phyloP scores from a whole-genome alignment of 2,797 vertebrate species.

The Sebastes diploproa region DNA sequence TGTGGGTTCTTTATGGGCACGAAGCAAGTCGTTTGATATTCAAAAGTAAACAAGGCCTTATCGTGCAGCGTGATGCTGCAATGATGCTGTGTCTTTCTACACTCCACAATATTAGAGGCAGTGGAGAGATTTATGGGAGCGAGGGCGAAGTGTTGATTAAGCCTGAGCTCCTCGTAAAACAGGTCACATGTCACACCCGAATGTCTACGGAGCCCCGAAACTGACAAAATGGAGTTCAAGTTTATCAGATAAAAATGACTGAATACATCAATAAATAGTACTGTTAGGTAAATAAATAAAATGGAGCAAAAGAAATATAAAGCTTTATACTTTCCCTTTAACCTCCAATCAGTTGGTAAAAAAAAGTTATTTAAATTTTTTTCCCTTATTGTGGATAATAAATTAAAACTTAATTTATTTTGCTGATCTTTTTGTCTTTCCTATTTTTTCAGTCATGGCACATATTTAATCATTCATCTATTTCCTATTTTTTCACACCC shows the following conservation, averaged over 20 bases:
- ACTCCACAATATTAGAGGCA: slow-evolving; percentile 41
- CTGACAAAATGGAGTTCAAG: neutral
- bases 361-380: neutral
- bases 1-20: slow-evolving; percentile 68
- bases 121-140: slow-evolving; percentile 46
- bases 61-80: slow-evolving; percentile 19
- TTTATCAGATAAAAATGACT: neutral
- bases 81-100: slow-evolving; percentile 17
- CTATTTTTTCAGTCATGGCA: neutral
- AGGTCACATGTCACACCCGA: neutral
- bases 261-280: neutral
- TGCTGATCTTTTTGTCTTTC: neutral
- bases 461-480: neutral
- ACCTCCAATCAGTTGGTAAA: neutral
- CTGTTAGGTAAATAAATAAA: neutral
- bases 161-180: neutral
- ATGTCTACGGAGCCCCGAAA: neutral
- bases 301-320: neutral
- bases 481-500: neutral
- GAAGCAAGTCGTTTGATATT: slow-evolving; percentile 66
- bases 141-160: neutral
- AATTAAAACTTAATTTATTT: neutral
- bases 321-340: neutral
- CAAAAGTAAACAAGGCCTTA: slow-evolving; percentile 58
- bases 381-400: neutral